These are phyloP conservation scores for Opisthograptis luteolata DNA, from an alignment of 2,888 invertebrate species.

Conservation along the genomic window DNA sequence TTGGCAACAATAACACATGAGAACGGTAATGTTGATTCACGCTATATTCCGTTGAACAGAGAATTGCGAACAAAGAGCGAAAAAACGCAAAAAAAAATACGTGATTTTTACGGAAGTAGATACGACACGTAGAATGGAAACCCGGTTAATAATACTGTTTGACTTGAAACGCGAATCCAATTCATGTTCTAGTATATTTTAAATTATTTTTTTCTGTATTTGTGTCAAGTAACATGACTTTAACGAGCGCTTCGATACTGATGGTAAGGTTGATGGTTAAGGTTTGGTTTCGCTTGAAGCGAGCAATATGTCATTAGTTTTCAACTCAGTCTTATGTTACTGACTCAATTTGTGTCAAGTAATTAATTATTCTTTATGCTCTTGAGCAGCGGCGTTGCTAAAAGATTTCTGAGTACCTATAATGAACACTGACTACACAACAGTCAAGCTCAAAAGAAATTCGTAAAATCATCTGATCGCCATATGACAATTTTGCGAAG, in stretches of 20 bases:
- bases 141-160: background rate
- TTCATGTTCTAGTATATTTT: too few relatives aligned
- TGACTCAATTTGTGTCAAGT: conserved; percentile 11
- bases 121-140: conserved; percentile 24
- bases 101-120: conserved; percentile 19
- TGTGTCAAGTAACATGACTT: too few relatives aligned
- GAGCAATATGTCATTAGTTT: background rate
- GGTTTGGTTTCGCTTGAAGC: background rate
- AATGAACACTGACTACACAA: too few relatives aligned
- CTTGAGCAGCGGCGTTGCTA: conserved; percentile 1
- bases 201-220: too few relatives aligned
- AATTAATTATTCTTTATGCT: conserved; percentile 15
- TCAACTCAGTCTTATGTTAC: background rate
- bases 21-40: conserved; percentile 25
- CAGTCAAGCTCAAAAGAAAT: too few relatives aligned
- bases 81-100: conserved; percentile 21
- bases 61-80: conserved; percentile 29
- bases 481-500: too few relatives aligned
- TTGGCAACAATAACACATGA: conserved; percentile 26
- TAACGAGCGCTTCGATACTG: too few relatives aligned
- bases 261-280: background rate
- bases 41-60: conserved; percentile 30
- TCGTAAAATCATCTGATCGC: too few relatives aligned
- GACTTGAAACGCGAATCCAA: background rate
- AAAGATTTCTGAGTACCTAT: background rate